These are phyloP conservation scores for Copidosoma floridanum DNA, from an alignment of 1,140 invertebrate genomes.

Conservation along the genomic window DNA sequence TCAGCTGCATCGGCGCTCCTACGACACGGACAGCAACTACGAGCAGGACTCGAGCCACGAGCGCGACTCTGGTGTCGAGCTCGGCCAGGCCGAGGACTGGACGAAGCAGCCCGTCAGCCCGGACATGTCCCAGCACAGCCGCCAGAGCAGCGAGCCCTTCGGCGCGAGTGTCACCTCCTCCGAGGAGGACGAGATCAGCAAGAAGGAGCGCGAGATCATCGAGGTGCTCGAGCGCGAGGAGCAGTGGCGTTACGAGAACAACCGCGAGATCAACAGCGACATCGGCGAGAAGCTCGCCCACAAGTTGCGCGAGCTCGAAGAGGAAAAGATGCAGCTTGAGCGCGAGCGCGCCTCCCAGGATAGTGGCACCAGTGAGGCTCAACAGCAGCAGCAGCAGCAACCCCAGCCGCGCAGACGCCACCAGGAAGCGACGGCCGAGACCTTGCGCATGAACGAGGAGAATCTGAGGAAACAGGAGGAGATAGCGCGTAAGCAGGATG, in stretches of 20 bases:
- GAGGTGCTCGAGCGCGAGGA: conserved; percentile 69
- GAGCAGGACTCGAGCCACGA: conserved; percentile 55
- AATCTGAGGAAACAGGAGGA: conserved; percentile 48
- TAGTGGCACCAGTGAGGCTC: conserved; percentile 35
- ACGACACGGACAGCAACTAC: conserved; percentile 58
- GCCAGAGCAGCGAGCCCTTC: conserved; percentile 73
- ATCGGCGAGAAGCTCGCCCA: conserved; percentile 59
- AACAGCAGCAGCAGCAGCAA: conserved; percentile 42
- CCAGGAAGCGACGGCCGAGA: conserved; percentile 36
- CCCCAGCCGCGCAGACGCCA: conserved; percentile 40
- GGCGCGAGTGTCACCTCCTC: conserved; percentile 65
- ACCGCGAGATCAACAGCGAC: conserved; percentile 48
- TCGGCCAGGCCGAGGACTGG: conserved; percentile 61
- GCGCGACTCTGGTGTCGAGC: conserved; percentile 73
- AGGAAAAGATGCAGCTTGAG: conserved; percentile 58
- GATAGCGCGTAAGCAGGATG: conserved; percentile 36
- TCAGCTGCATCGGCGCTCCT: conserved; percentile 63
- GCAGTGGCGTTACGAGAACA: conserved; percentile 57
- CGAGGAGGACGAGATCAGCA: conserved; percentile 71
- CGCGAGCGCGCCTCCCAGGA: conserved; percentile 51
- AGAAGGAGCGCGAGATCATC: conserved; percentile 72
- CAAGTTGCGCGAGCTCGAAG: conserved; percentile 57
- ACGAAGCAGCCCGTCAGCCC: conserved; percentile 62
- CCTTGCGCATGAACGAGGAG: conserved; percentile 49
- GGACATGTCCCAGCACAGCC: conserved; percentile 69